These are phyloP conservation scores for Pheosia gnoma DNA, from an alignment of 2,888 invertebrate genomes.

Conservation along the genomic window DNA sequence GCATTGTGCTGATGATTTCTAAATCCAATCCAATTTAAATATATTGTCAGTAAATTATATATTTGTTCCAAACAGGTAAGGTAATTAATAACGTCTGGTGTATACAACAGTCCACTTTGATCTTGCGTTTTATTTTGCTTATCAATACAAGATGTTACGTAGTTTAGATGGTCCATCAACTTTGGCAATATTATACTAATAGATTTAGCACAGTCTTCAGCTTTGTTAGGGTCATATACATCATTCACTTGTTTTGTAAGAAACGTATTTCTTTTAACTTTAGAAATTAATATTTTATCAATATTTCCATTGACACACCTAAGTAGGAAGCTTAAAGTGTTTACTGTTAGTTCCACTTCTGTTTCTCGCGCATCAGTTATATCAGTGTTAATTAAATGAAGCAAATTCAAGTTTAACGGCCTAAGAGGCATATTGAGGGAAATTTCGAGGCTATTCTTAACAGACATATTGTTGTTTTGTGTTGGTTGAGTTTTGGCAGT, in stretches of 20 bases:
- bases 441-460: conserved; percentile 58
- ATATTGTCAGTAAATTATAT: conserved; percentile 81
- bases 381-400: conserved; percentile 61
- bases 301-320: conserved; percentile 60
- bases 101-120: conserved; percentile 49
- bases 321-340: conserved; percentile 62
- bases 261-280: conserved; percentile 69
- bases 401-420: conserved; percentile 59
- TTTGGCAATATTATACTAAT: conserved; percentile 62
- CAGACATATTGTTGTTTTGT: conserved; percentile 50
- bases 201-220: conserved; percentile 62
- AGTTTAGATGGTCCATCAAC: conserved; percentile 59
- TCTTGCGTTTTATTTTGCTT: conserved; percentile 47
- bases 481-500: conserved; percentile 64
- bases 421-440: conserved; percentile 60
- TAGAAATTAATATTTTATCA: conserved; percentile 62
- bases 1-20: conserved; percentile 69
- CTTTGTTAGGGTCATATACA: conserved; percentile 61
- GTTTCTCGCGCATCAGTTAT: conserved; percentile 52
- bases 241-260: conserved; percentile 57
- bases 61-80: conserved; percentile 81
- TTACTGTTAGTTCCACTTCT: conserved; percentile 56
- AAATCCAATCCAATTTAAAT: conserved; percentile 87
- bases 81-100: conserved; percentile 53
- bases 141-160: conserved; percentile 57